Evolutionary conservation across 1,140 invertebrate species (phyloP).

Genomic region (Drosophila grimshawi): DNA sequence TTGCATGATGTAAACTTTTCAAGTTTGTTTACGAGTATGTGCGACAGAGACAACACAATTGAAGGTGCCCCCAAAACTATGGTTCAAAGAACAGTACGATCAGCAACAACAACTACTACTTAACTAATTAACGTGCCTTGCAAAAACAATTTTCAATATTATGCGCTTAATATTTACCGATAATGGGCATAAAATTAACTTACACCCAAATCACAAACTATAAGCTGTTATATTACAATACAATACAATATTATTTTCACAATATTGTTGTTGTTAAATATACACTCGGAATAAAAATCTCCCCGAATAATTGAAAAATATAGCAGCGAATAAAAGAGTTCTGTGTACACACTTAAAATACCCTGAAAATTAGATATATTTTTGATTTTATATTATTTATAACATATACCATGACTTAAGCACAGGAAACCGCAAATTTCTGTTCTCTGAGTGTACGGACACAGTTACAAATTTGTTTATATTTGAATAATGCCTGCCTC

Average conservation of each 20-base stretch:
- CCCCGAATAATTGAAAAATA: too few species aligned
- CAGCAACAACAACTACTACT: not conserved
- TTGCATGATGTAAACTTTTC: constrained; percentile 49
- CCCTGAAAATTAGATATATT: too few species aligned
- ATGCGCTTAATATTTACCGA: constrained; percentile 8
- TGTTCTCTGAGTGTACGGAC: too few species aligned
- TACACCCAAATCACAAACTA: not conserved
- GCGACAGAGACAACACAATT: constrained; percentile 61
- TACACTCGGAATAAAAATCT: too few species aligned
- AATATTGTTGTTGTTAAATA: constrained; percentile 15
- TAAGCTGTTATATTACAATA: not conserved
- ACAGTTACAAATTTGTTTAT: constrained; percentile 13
- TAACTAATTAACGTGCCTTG: constrained; percentile 32
- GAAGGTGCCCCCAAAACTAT: constrained; percentile 31
- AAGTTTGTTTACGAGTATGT: constrained; percentile 63
- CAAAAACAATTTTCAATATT: constrained; percentile 26
- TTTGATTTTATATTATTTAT: too few species aligned
- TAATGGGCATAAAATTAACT: constrained; percentile 41
- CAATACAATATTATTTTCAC: constrained; percentile 31
- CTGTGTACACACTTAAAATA: too few species aligned
- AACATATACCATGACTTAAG: too few species aligned
- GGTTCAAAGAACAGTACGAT: not conserved
- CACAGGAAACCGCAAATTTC: too few species aligned
- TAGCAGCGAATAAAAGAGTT: too few species aligned
- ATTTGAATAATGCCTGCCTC: constrained; percentile 34